phyloP scores from a whole-genome alignment of 2,113 vertebrate genomes.

The Ia io region DNA sequence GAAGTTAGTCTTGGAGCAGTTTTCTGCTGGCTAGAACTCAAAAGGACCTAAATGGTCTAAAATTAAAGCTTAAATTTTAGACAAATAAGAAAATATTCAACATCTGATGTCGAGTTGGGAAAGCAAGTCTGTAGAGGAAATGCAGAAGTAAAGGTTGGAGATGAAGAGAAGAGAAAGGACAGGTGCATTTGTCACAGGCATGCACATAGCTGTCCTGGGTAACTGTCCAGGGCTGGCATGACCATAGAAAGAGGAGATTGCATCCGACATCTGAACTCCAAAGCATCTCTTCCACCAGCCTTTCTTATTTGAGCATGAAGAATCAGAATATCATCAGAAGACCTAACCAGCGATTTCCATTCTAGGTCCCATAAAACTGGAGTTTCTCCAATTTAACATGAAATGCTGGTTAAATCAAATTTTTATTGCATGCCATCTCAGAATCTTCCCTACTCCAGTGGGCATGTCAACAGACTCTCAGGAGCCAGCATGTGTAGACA shows the following conservation, averaged over 20 bases:
- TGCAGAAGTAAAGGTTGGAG: not conserved
- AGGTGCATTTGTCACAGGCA: not conserved
- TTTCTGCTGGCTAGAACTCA: constrained; percentile 62
- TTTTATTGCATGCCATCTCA: not conserved
- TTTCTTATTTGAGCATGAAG: not conserved
- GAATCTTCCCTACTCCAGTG: not conserved
- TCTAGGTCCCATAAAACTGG: not conserved
- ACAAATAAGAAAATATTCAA: constrained; percentile 50
- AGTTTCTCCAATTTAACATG: not conserved
- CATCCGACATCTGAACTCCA: not conserved
- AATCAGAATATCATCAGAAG: not conserved
- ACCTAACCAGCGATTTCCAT: not conserved
- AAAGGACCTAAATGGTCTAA: constrained; percentile 53
- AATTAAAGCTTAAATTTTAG: constrained; percentile 42
- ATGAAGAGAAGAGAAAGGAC: not conserved
- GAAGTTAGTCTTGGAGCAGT: constrained; percentile 69
- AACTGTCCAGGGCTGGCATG: not conserved
- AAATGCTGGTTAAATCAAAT: not conserved
- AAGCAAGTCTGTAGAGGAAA: not conserved
- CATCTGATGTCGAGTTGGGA: not conserved
- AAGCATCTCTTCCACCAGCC: not conserved
- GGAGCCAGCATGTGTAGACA: not conserved
- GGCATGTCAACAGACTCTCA: not conserved
- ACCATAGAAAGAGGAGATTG: not conserved
- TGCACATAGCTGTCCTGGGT: not conserved